Evolutionary conservation across 2,113 vertebrate genomes (phyloP).

Genomic region (Labrus mixtus): DNA sequence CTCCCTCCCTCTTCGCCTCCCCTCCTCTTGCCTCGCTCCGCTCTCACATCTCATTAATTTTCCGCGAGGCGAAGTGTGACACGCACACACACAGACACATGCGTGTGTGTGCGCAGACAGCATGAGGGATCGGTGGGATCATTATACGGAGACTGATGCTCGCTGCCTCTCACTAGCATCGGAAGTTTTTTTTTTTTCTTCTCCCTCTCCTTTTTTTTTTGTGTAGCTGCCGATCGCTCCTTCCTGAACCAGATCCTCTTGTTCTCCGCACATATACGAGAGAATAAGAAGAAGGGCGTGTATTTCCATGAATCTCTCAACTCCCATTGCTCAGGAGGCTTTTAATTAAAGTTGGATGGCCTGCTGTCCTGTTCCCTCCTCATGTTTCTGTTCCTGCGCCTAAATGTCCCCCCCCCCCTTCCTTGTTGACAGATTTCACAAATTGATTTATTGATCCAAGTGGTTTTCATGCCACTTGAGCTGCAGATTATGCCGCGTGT

Average conservation of each 20-base stretch:
- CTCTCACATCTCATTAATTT: conserved; percentile 84
- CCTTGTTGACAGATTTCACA: conserved; percentile 66
- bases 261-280: conserved; percentile 24
- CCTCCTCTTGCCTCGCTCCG: conserved; percentile 67
- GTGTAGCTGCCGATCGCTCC: conserved; percentile 58
- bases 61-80: conserved; percentile 81
- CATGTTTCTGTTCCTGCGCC: neutral
- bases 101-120: conserved; percentile 49
- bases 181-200: conserved; percentile 44
- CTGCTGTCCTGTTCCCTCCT: conserved; percentile 41
- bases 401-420: conserved; percentile 34
- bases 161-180: conserved; percentile 64
- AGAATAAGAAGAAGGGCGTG: conserved; percentile 35
- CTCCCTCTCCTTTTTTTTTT: conserved; percentile 36
- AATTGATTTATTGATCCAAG: conserved; percentile 76
- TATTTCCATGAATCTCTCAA: conserved; percentile 45
- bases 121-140: conserved; percentile 75
- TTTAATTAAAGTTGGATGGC: conserved; percentile 74
- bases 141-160: conserved; percentile 79
- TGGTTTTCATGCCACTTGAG: conserved; percentile 59
- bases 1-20: conserved; percentile 23
- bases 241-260: conserved; percentile 54
- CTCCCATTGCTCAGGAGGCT: conserved; percentile 58
- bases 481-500: conserved; percentile 12
- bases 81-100: conserved; percentile 53